Percentiles rank a stretch among this genome's conserved stretches.
These are phyloP conservation scores for Prenolepis imparis DNA, from an alignment of 2,888 invertebrate genomes.

Conservation along the genomic window DNA sequence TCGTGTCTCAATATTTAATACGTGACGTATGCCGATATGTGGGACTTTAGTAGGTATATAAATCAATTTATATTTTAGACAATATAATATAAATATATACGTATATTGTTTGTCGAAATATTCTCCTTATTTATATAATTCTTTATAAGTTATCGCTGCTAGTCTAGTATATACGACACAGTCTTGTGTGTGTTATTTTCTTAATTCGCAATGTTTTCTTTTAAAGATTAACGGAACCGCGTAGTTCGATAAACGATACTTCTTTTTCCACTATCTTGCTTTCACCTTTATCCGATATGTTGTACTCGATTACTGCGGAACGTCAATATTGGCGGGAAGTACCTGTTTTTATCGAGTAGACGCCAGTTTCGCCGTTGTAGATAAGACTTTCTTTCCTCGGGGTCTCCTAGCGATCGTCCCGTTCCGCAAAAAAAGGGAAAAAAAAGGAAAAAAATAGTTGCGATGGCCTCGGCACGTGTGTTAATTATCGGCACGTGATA, in stretches of 20 bases:
- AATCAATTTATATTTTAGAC: neutral
- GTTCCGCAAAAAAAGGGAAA: neutral
- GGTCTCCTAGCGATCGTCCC: neutral
- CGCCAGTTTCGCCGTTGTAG: constrained; percentile 33
- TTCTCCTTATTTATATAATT: neutral
- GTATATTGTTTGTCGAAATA: neutral
- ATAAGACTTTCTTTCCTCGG: constrained; percentile 28
- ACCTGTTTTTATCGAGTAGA: constrained; percentile 53
- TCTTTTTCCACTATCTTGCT: constrained; percentile 18
- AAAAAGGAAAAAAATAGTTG: constrained; percentile 17
- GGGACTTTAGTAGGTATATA: neutral
- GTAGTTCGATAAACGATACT: constrained; percentile 11
- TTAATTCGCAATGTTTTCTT: constrained; percentile 2
- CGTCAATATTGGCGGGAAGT: constrained; percentile 50
- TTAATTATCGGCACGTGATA: constrained; percentile 42
- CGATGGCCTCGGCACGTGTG: constrained; percentile 34
- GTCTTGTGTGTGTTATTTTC: neutral
- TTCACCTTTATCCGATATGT: constrained; percentile 45
- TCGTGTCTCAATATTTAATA: neutral
- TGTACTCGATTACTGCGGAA: constrained; percentile 31
- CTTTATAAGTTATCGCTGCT: neutral
- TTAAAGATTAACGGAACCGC: constrained; percentile 8
- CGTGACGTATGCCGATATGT: neutral
- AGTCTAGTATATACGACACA: neutral
- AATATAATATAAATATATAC: neutral